Percentiles rank a stretch among this genome's conserved stretches.
Evolutionary conservation across 2,797 vertebrate species (phyloP).

Genomic region (Eulemur albifrons): DNA sequence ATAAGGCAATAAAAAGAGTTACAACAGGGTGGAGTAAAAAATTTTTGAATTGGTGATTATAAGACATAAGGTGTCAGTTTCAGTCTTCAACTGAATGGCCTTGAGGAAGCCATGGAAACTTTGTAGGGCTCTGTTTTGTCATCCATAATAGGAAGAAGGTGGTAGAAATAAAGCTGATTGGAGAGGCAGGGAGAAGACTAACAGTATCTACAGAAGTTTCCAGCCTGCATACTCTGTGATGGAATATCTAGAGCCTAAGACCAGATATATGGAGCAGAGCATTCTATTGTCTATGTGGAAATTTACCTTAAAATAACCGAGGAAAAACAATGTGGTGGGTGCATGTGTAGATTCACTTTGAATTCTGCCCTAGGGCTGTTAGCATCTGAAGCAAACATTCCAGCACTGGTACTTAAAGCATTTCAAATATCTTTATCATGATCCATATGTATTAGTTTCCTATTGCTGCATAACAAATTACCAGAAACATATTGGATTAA

Average conservation of each 20-base stretch:
- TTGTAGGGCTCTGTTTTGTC: background rate
- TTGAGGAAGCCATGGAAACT: background rate
- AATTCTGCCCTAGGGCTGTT: background rate
- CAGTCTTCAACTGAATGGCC: background rate
- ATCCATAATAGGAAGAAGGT: background rate
- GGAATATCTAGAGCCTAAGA: background rate
- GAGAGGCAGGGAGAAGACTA: background rate
- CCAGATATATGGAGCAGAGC: background rate
- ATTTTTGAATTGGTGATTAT: background rate
- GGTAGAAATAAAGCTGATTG: background rate
- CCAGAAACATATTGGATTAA: background rate
- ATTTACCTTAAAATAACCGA: background rate
- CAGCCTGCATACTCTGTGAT: background rate
- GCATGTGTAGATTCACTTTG: background rate
- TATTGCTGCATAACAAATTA: background rate
- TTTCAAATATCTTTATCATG: background rate
- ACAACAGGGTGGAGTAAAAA: background rate
- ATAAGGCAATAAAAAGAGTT: background rate
- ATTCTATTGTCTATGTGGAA: background rate
- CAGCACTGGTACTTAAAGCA: background rate
- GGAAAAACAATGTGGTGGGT: background rate
- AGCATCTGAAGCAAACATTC: background rate
- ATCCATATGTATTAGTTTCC: background rate
- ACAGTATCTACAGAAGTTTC: background rate
- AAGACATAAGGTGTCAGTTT: background rate